Conservation (phyloP, 2,797 vertebrate genomes). For the Enteromius afrohamiltoni region DNA sequence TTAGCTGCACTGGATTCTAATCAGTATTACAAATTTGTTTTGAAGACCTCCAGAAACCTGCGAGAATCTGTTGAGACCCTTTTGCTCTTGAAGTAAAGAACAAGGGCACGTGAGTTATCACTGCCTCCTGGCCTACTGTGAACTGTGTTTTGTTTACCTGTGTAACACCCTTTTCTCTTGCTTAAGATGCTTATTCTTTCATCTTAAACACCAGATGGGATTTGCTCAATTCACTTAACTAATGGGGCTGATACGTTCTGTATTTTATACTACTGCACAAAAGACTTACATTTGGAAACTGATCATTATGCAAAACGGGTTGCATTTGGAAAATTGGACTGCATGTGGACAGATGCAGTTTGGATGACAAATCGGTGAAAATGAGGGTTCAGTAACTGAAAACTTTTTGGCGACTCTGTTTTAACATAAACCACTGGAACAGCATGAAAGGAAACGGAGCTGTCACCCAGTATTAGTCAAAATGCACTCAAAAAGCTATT, state of each 20-base stretch:
- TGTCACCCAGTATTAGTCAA: constrained; percentile 42
- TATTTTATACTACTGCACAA: neutral
- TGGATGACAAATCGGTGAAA: neutral
- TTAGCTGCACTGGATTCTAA: constrained; percentile 67
- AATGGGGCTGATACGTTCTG: neutral
- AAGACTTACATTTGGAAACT: neutral
- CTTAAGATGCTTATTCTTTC: neutral
- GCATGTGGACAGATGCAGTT: neutral
- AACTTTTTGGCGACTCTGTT: constrained; percentile 30
- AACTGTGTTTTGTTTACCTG: constrained; percentile 22
- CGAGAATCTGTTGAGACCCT: constrained; percentile 47
- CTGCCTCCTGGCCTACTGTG: constrained; percentile 28
- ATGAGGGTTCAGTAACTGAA: neutral
- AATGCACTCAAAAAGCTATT: constrained; percentile 39
- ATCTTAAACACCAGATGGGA: neutral
- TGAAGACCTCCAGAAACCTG: constrained; percentile 63
- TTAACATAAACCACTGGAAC: constrained; percentile 28
- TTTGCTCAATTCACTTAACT: neutral
- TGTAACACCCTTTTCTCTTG: constrained; percentile 3
- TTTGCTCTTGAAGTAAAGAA: constrained; percentile 60
- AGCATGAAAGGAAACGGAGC: constrained; percentile 27
- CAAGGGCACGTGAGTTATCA: constrained; percentile 45
- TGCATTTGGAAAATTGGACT: neutral
- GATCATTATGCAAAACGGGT: neutral
- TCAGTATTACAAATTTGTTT: constrained; percentile 66